Base-by-base conservation (phyloP, 2,888 invertebrate species). In the Ferrisia virgata region DNA sequence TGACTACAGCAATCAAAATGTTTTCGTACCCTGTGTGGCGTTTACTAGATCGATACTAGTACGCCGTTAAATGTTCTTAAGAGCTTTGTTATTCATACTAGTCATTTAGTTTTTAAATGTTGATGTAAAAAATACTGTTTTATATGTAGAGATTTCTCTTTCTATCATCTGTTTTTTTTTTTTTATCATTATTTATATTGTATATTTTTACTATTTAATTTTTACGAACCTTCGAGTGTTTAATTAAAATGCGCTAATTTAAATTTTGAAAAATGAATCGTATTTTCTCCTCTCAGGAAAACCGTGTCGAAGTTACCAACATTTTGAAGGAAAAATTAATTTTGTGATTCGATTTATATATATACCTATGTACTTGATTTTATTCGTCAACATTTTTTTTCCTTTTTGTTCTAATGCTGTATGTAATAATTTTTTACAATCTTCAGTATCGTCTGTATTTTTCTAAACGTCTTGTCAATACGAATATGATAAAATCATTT, bases 31-130 rank as follows among this genome's bases (percentile, higher is more conserved):
- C 33, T 36, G 36, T 31, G 18, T 76, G 33, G 33, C 72, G 72
- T 76, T 36, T 36, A 76, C 72, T 76, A 36, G 33, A 25, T 5
- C 9, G n/a, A 18, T 76, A n/a, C 72, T 64, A 64, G 64, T 64
- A 28, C 64, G 64, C 64, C 64, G 28, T 64, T 64, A 28, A 64
- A 64, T 28, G 13, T 76, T 76, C 22, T 22, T 36, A 76, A 33
- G 72, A 76, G 72, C 72, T 76, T 76, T 18, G 72, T 76, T 76
- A 76, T 76, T 76, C 36, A 76, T 36, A 76, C 72, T 76, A 76
- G 72, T 76, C 72, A 76, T 76, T 76, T 76, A 76, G 33, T 76
- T 76, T 76, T n/a, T n/a, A n/a, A 76, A 36, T 36, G 18, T 15
- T 15, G n/a, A 25, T 76, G 72, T 76, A 76, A 76, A 36, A 31